Conservation (phyloP, 1,140 invertebrate species). For the Listronotus bonariensis region DNA sequence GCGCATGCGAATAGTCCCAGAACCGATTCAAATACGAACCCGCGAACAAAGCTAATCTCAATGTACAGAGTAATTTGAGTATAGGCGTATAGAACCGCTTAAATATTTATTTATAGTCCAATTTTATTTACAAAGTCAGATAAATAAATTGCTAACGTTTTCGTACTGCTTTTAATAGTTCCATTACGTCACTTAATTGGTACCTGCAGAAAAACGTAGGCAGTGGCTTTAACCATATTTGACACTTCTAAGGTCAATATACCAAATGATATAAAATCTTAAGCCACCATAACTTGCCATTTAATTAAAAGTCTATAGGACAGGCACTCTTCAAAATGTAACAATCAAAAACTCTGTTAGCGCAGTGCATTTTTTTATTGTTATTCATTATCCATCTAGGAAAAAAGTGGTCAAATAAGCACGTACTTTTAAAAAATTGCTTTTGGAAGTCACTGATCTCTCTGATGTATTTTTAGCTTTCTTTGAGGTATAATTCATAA, state of each 20-base stretch:
- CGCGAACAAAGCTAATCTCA: too few relatives aligned
- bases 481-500: too few relatives aligned
- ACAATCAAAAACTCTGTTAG: too few relatives aligned
- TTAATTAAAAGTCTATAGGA: not conserved
- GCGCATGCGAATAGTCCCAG: too few relatives aligned
- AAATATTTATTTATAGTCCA: not conserved
- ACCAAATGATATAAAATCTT: not conserved
- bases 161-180: not conserved
- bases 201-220: conserved; percentile 1
- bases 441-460: too few relatives aligned
- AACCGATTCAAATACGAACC: too few relatives aligned
- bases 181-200: conserved; percentile 1
- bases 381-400: too few relatives aligned
- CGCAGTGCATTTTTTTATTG: too few relatives aligned
- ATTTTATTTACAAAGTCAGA: not conserved
- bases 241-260: conserved; percentile 4
- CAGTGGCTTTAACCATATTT: conserved; percentile 1
- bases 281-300: not conserved
- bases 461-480: too few relatives aligned
- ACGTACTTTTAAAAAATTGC: too few relatives aligned
- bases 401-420: too few relatives aligned
- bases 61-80: not conserved
- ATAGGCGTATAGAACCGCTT: not conserved
- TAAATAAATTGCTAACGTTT: not conserved
- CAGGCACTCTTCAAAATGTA: too few relatives aligned